Conservation (phyloP, 2,797 vertebrate genomes). For the Anguilla obscura region DNA sequence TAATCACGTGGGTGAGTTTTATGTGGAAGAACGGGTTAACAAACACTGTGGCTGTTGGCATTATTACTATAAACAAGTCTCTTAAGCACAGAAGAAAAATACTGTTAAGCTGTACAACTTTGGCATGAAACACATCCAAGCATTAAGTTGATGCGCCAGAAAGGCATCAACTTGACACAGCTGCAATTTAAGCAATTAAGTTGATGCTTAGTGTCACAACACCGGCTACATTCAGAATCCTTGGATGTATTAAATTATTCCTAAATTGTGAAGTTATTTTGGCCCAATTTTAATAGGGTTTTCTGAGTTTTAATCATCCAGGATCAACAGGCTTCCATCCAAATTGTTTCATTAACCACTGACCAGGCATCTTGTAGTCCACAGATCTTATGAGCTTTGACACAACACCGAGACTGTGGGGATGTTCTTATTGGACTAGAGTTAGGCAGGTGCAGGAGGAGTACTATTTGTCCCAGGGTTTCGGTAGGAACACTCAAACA, state of each 20-base stretch:
- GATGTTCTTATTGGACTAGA: not conserved
- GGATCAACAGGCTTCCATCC: not conserved
- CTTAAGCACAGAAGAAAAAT: not conserved
- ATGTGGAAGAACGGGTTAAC: not conserved
- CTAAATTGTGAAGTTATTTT: not conserved
- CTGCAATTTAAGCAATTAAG: conserved; percentile 2
- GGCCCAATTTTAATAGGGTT: not conserved
- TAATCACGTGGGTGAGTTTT: not conserved
- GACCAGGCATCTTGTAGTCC: not conserved
- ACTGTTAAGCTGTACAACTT: not conserved
- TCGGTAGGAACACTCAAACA: not conserved
- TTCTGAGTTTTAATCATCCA: not conserved
- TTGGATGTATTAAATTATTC: not conserved
- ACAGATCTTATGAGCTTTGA: not conserved
- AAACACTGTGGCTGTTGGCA: not conserved
- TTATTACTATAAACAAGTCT: not conserved
- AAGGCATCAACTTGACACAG: not conserved
- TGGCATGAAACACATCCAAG: not conserved
- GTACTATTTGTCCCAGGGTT: not conserved
- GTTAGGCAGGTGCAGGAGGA: not conserved
- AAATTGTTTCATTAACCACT: too few species aligned
- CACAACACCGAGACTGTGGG: not conserved
- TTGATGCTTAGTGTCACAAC: not conserved
- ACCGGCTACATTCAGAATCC: not conserved
- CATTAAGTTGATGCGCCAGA: not conserved